Evolutionary conservation across 2,797 vertebrate species (phyloP), one percentile per base, ranked within the genome.

Genomic region (Schizopygopsis malacanthus): DNA sequence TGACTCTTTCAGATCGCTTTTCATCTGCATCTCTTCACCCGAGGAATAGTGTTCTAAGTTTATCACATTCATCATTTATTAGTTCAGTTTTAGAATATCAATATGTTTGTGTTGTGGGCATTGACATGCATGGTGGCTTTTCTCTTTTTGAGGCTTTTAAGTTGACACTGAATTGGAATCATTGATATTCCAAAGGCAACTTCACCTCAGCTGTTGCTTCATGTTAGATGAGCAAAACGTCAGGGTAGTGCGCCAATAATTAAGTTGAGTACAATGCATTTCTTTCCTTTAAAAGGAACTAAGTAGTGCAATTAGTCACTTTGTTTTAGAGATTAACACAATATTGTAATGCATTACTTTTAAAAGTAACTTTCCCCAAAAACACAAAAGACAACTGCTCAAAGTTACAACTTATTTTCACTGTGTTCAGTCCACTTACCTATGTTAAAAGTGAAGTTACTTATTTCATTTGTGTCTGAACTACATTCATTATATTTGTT

Each of bases 21-120:
- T 83, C 79, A 86, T 81, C 77, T 83, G 84, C 70, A 52, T 39
- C 67, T 61, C 16, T 37, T 37, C 81, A 67, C 69, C 67, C 41
- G 70, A 85, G 75, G 80, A 80, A 39, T 18, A 54, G 70, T 79
- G 81, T 88, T 85, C 8, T 41, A 75, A 43, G 56, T 85, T 87
- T 52, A n/a, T 79, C 47, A n/a, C 69, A 81, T 86, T 88, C 52
- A 88, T 86, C 84, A 84, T 70, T 39, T 75, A 73, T 86, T 86
- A 52, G 61, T 52, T 88, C 76, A 69, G 54, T 88, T 61, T 71
- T 61, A 39, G 69, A 83, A 80, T 83, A 81, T 83, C 84, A 85
- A 88, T 88, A 85, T 76, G 84, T 86, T 86, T 83, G 81, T 61
- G 41, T 79, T 83, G 45, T 65, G 52, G 76, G 41, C 69, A 70